Conservation (phyloP, 2,797 vertebrate genomes). For the Leptatherina wallacei region DNA sequence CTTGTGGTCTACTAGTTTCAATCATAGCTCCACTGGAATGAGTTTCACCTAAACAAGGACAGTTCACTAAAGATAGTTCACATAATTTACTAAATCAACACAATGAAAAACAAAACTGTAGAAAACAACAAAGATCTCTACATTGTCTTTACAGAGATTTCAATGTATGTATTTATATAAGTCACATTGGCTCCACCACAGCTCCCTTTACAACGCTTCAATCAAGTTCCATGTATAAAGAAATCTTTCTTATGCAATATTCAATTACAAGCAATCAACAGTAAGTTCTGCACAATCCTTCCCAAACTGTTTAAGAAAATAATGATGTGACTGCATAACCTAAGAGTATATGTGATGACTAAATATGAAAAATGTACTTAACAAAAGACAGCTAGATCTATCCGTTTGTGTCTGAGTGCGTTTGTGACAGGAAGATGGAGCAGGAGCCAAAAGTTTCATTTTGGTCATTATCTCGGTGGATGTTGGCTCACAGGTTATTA, state of each 20-base stretch:
- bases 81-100: background rate
- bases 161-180: background rate
- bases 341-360: background rate
- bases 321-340: background rate
- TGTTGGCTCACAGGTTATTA: conserved; percentile 32
- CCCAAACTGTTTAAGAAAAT: too few species aligned
- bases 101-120: background rate
- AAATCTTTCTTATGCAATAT: too few species aligned
- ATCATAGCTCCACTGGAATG: background rate
- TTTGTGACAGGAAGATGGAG: background rate
- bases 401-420: background rate
- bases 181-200: background rate
- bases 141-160: background rate
- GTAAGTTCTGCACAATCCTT: too few species aligned
- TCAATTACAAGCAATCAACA: too few species aligned
- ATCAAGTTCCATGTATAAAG: background rate
- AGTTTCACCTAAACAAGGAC: background rate
- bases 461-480: conserved; percentile 1
- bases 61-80: background rate
- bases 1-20: background rate
- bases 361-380: too few species aligned
- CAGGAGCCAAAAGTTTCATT: background rate
- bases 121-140: background rate
- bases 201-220: background rate
- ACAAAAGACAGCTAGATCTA: background rate